Base-by-base conservation (phyloP, 2,888 invertebrate genomes). In the Maniola hyperantus region DNA sequence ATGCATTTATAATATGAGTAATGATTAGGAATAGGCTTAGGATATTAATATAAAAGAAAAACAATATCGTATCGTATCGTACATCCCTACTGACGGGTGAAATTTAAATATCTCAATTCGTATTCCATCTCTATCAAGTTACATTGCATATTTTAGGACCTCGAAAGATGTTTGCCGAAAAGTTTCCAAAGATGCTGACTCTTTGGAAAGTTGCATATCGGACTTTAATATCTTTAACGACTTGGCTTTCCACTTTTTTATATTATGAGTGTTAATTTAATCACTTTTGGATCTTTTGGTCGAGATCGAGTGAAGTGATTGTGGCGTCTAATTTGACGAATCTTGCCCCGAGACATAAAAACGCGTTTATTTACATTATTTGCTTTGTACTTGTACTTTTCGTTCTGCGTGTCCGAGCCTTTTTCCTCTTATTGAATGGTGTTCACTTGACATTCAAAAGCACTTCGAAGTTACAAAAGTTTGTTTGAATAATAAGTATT, bases 121-220 rank as follows among this genome's bases (percentile, higher is more conserved):
- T 33, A 62, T 64, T 39, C 62, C 59, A 44, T 68, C 11, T 53
- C 68, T 54, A 68, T 67, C 53, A 70, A 70, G 63, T 69, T 70
- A 60, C 68, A 70, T 65, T 65, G 66, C 64, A 62, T 66, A 66
- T 68, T 64, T 64, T 62, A 59, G 36, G 58, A 65, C 15, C 60
- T 61, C 61, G 51, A 55, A 66, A 65, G 62, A 64, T 58, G 64
- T 64, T 69, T 62, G 61, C 61, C 58, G 33, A 54, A 66, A 65
- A 69, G 64, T 57, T 68, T 64, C 34, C 58, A 51, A 58, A 64
- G 66, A 60, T 54, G 66, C 48, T 61, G 66, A 64, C 64, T 66
- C 51, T 66, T 70, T 64, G 36, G 48, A 62, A 68, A 66, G 34
- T 69, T 66, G 20, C 57, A 50, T 59, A 54, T 34, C 60, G 34